phyloP scores from a whole-genome alignment of 2,113 vertebrate genomes.

The Lonchura striata region DNA sequence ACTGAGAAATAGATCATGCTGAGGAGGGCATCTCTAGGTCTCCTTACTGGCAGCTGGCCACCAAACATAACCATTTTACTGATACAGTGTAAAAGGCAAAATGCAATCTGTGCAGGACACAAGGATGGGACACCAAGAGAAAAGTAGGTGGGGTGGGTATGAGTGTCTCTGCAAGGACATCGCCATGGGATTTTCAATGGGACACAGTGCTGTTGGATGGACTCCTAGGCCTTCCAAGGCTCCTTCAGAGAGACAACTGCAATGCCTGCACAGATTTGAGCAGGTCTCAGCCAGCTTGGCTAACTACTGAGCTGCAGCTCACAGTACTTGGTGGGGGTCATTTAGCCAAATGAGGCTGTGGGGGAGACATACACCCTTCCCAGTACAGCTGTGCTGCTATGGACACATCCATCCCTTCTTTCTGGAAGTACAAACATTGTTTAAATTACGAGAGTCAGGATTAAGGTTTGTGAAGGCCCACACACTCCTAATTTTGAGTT shows the following conservation, averaged over 20 bases:
- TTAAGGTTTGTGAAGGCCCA: background rate
- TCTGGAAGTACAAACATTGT: too few species aligned
- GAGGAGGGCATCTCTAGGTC: background rate
- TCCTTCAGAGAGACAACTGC: background rate
- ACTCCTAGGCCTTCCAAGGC: background rate
- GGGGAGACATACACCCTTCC: background rate
- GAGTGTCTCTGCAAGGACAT: background rate
- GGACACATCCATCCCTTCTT: too few species aligned
- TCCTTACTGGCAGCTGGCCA: background rate
- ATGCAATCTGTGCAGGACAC: background rate
- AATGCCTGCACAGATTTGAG: background rate
- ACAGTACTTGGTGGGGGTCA: background rate
- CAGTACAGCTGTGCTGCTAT: background rate
- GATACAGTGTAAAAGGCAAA: background rate
- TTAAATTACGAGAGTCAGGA: background rate
- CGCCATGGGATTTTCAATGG: background rate
- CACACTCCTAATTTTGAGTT: background rate
- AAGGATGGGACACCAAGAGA: background rate
- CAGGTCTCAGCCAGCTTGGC: background rate
- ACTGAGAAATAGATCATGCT: accelerated
- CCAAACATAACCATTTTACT: background rate
- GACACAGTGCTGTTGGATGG: background rate
- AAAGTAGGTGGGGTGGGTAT: background rate
- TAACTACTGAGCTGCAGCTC: background rate
- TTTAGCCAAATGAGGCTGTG: accelerated